Evolutionary conservation across 2,797 vertebrate species (phyloP).

Genomic region (Leuciscus waleckii): DNA sequence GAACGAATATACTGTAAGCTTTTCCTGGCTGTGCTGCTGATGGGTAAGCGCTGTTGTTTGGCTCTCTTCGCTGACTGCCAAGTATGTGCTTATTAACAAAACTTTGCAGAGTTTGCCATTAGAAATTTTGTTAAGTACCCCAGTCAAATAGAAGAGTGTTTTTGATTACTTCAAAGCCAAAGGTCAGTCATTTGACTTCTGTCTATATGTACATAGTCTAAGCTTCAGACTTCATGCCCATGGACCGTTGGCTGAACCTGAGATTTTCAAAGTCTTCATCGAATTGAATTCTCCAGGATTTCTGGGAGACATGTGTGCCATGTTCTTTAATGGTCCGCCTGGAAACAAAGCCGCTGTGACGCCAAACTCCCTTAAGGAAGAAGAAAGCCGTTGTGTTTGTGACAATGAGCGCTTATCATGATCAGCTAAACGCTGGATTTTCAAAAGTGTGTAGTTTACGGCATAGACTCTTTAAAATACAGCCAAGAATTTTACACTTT

Average conservation of each 20-base stretch:
- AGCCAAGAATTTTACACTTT: no score
- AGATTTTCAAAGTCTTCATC: neutral
- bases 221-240: neutral
- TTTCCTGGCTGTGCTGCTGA: conserved; percentile 32
- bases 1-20: conserved; percentile 33
- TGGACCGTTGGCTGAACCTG: neutral
- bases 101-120: conserved; percentile 29
- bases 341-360: neutral
- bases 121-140: conserved; percentile 32
- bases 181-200: conserved; percentile 7
- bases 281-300: neutral
- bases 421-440: no score
- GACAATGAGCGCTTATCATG: no score
- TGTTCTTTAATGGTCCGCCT: neutral
- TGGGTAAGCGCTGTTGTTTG: conserved; percentile 27
- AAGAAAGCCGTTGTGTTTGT: neutral
- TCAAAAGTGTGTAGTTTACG: no score
- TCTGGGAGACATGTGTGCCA: neutral
- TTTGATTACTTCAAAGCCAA: conserved; percentile 23
- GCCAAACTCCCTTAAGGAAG: neutral
- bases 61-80: conserved; percentile 25
- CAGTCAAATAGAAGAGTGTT: conserved; percentile 29
- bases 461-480: no score
- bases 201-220: neutral
- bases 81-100: conserved; percentile 57